Percentiles rank a stretch among this genome's conserved stretches.
These are phyloP conservation scores for Camponotus vicinus DNA, from an alignment of 1,140 invertebrate genomes.

Conservation along the genomic window DNA sequence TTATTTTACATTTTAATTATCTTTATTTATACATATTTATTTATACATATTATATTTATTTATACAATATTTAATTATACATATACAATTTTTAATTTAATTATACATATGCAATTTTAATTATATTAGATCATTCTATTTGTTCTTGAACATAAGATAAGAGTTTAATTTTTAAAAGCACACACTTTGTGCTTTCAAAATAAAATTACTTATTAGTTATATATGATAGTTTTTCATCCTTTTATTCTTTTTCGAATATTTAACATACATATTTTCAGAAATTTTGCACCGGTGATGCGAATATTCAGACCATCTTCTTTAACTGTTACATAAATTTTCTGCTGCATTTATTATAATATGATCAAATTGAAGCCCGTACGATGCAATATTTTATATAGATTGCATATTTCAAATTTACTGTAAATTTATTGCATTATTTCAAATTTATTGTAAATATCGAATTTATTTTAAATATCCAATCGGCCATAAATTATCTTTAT, in stretches of 20 bases:
- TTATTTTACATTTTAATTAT: too few relatives aligned
- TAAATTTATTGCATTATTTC: not conserved
- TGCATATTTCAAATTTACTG: not conserved
- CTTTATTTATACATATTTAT: too few relatives aligned
- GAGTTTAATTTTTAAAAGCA: not conserved
- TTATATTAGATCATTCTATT: not conserved
- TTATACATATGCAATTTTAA: not conserved
- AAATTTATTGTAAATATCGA: not conserved
- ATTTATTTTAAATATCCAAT: not conserved
- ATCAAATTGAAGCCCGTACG: not conserved
- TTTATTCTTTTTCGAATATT: not conserved
- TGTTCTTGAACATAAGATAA: not conserved
- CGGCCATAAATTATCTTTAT: not conserved
- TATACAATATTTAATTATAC: not conserved
- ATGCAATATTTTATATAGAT: not conserved
- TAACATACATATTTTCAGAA: not conserved
- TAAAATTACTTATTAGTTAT: not conserved
- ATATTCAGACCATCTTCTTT: slow-evolving; percentile 2
- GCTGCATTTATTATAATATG: not conserved
- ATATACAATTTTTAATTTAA: too few relatives aligned
- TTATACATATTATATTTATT: too few relatives aligned
- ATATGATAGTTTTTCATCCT: slow-evolving; percentile 6
- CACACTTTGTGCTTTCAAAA: not conserved
- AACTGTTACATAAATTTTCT: slow-evolving; percentile 7
- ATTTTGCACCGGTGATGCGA: slow-evolving; percentile 6